phyloP scores from a whole-genome alignment of 2,888 invertebrate species.

The Campoplex nolae region DNA sequence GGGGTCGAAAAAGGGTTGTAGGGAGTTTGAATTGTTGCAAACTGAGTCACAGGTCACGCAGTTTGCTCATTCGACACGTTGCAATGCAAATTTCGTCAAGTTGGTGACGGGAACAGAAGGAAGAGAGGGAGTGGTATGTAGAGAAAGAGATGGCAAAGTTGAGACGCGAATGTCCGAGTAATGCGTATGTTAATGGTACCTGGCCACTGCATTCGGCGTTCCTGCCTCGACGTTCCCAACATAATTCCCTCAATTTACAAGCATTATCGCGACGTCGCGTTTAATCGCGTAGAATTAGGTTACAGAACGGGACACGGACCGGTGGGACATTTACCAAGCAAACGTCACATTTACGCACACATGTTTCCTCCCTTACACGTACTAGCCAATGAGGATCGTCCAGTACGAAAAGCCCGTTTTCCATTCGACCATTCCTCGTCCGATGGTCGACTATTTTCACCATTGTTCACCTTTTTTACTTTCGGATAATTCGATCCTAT shows the following conservation, averaged over 20 bases:
- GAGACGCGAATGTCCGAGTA: conserved; percentile 75
- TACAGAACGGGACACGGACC: conserved; percentile 70
- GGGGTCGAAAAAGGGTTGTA: not conserved
- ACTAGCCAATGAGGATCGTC: conserved; percentile 55
- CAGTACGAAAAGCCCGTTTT: conserved; percentile 58
- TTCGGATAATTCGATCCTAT: not conserved
- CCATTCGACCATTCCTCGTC: conserved; percentile 41
- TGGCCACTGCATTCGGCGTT: conserved; percentile 73
- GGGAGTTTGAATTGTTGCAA: not conserved
- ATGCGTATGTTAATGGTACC: conserved; percentile 82
- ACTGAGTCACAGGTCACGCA: conserved; percentile 14
- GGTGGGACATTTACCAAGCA: conserved; percentile 12
- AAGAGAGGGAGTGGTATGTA: not conserved
- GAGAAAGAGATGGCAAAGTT: conserved; percentile 48
- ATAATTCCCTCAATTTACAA: conserved; percentile 84
- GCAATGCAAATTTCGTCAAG: conserved; percentile 79
- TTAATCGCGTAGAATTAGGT: conserved; percentile 82
- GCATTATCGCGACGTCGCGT: conserved; percentile 82
- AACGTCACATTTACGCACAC: conserved; percentile 40
- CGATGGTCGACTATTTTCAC: conserved; percentile 3
- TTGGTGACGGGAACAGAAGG: conserved; percentile 30
- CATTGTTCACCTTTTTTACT: conserved; percentile 21
- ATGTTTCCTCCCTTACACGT: conserved; percentile 21
- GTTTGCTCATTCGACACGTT: conserved; percentile 76
- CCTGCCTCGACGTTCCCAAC: conserved; percentile 74